A percentile compares a stretch with the other conserved stretches of the same genome.
These are phyloP conservation scores for Amphipoea lucens DNA, from an alignment of 2,888 invertebrate genomes.

Conservation along the genomic window DNA sequence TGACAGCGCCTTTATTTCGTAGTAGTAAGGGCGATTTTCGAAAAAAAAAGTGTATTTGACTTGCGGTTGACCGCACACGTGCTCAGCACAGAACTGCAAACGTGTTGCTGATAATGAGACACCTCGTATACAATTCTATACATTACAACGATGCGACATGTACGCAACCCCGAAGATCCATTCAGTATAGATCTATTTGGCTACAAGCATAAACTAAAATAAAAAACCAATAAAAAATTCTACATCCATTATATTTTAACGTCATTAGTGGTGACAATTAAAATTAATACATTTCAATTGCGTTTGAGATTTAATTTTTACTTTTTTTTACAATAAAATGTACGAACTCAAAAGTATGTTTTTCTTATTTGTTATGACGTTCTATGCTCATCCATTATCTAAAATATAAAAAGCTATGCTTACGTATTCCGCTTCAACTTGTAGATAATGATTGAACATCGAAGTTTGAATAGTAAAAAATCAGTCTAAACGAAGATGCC, in stretches of 20 bases:
- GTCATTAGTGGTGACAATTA: conserved; percentile 86
- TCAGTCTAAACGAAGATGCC: conserved; percentile 85
- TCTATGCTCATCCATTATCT: conserved; percentile 65
- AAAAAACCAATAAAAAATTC: conserved; percentile 84
- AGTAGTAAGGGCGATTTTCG: neutral
- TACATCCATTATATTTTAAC: conserved; percentile 90
- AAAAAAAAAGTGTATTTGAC: neutral
- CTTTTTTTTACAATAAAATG: conserved; percentile 80
- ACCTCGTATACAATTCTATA: conserved; percentile 21
- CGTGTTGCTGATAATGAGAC: neutral
- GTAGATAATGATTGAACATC: conserved; percentile 67
- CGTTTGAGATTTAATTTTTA: conserved; percentile 72
- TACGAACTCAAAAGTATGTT: conserved; percentile 77
- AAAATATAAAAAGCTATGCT: conserved; percentile 40
- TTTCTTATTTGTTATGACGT: conserved; percentile 69
- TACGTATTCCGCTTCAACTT: conserved; percentile 48
- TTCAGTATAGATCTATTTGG: neutral
- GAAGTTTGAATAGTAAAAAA: conserved; percentile 76
- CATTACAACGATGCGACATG: neutral
- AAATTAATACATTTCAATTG: conserved; percentile 84
- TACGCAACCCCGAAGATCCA: neutral
- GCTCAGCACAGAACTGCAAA: conserved; percentile 1
- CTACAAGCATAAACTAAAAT: conserved; percentile 68
- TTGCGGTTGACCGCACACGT: neutral
- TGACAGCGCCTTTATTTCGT: neutral